A percentile compares a stretch with the other conserved stretches of the same genome.
phyloP scores from a whole-genome alignment of 2,888 invertebrate genomes.

The Emmelina monodactyla region DNA sequence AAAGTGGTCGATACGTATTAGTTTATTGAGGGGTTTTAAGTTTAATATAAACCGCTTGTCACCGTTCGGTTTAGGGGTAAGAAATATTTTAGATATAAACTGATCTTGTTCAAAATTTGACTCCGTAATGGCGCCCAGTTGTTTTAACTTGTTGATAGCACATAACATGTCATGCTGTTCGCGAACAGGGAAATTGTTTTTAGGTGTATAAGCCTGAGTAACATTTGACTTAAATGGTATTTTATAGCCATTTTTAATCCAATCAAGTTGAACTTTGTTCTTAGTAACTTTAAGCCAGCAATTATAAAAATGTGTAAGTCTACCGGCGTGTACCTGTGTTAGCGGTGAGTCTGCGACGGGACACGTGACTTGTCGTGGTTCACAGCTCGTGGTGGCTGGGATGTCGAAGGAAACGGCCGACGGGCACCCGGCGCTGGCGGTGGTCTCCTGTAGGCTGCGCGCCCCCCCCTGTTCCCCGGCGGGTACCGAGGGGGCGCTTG shows the following conservation, averaged over 20 bases:
- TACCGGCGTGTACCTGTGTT: neutral
- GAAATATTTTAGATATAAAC: conserved; percentile 3
- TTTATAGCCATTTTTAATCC: neutral
- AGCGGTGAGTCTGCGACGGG: neutral
- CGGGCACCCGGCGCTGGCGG: neutral
- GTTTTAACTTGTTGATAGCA: neutral
- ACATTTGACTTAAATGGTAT: neutral
- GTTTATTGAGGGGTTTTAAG: neutral
- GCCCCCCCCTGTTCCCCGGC: conserved; percentile 3
- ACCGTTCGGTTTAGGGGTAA: neutral
- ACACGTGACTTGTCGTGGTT: neutral
- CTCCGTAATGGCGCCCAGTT: neutral
- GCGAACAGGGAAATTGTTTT: neutral
- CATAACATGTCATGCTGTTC: neutral
- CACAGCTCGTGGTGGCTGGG: neutral
- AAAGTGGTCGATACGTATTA: neutral
- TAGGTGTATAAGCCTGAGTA: neutral
- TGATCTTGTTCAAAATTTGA: neutral
- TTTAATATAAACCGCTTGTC: conserved; percentile 1
- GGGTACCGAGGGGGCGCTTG: conserved; percentile 1
- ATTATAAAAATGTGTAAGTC: no score
- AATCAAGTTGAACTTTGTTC: neutral
- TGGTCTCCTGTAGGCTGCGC: neutral
- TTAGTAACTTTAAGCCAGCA: no score
- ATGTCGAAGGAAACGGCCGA: neutral